Conservation (phyloP, 2,797 vertebrate species). For the Gobio occitaniae region DNA sequence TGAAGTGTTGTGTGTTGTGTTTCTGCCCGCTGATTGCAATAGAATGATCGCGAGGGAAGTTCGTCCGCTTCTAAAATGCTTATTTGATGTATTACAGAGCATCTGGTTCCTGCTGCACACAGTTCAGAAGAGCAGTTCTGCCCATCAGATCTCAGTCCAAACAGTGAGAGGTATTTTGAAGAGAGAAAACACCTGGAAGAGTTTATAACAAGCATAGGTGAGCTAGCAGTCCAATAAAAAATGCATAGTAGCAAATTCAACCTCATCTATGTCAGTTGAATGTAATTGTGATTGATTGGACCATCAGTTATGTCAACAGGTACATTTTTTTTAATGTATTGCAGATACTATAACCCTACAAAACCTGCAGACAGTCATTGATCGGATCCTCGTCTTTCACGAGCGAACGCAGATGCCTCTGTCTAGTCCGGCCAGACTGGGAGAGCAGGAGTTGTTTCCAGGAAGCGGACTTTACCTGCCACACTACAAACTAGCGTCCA, state of each 20-base stretch:
- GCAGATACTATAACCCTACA: conserved; percentile 61
- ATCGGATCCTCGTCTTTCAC: conserved; percentile 57
- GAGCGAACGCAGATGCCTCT: conserved; percentile 46
- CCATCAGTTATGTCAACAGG: background rate
- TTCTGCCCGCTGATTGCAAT: conserved; percentile 7
- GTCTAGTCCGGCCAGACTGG: conserved; percentile 52
- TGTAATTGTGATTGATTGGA: background rate
- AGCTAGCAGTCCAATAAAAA: conserved; percentile 8
- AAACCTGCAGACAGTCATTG: conserved; percentile 62
- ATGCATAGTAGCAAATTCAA: background rate
- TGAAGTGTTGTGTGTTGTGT: background rate
- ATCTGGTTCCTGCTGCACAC: conserved; percentile 38
- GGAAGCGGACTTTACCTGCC: conserved; percentile 62
- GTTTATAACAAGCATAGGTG: conserved; percentile 64
- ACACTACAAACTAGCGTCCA: conserved; percentile 59
- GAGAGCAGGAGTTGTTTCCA: conserved; percentile 63
- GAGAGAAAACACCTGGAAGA: conserved; percentile 62
- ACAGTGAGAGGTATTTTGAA: conserved; percentile 47
- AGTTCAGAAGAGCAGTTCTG: conserved; percentile 56
- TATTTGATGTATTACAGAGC: conserved; percentile 53
- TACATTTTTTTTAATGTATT: background rate
- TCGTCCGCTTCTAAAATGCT: conserved; percentile 27
- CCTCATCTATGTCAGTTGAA: background rate
- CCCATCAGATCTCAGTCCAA: conserved; percentile 53
- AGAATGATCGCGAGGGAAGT: background rate